These are phyloP conservation scores for Elaphurus davidianus DNA, from an alignment of 2,113 vertebrate species.

Conservation along the genomic window DNA sequence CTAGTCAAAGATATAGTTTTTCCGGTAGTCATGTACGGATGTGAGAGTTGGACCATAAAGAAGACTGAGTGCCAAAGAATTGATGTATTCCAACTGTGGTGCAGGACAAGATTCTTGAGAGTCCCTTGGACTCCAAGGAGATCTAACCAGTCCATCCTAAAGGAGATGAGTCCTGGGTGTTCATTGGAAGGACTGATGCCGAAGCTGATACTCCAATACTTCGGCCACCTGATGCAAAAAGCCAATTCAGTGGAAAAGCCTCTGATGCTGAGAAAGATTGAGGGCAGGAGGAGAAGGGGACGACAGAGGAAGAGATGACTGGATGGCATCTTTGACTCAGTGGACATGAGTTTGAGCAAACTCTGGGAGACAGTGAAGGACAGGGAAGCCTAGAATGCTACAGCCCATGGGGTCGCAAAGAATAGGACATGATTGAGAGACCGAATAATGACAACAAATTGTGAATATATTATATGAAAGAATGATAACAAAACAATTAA, in stretches of 20 bases:
- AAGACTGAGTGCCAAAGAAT: not conserved
- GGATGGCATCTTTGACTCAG: not conserved
- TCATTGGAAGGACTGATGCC: not conserved
- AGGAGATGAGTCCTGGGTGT: not conserved
- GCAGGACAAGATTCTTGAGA: not conserved
- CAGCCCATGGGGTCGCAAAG: not conserved
- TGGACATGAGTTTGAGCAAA: not conserved
- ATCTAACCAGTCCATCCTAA: not conserved
- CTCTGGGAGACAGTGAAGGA: not conserved
- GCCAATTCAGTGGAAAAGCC: not conserved
- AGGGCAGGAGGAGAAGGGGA: not conserved
- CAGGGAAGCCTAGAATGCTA: not conserved
- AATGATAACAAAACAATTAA: not conserved
- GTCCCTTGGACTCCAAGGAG: not conserved
- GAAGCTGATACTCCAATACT: not conserved
- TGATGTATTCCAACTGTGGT: not conserved
- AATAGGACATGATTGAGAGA: not conserved
- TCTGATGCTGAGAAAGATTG: not conserved
- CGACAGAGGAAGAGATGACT: not conserved
- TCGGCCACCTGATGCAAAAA: not conserved
- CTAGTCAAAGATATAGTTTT: not conserved
- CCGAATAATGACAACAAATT: not conserved
- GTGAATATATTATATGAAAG: not conserved
- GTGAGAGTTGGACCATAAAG: not conserved
- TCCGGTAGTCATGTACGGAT: not conserved